phyloP scores from a whole-genome alignment of 2,113 vertebrate genomes.

The Chionodraco myersi region DNA sequence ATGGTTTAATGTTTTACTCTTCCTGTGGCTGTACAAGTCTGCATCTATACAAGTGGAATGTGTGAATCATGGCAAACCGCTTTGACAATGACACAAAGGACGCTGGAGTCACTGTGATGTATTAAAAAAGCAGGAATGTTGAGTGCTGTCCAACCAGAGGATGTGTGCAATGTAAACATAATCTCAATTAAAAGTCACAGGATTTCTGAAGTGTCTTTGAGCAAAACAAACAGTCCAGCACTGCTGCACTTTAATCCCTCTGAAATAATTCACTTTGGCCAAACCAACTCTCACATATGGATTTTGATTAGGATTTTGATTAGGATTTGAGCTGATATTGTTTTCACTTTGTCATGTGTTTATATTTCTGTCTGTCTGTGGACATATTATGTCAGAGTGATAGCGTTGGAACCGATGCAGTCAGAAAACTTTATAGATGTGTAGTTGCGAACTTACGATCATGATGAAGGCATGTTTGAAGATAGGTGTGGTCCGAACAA shows the following conservation, averaged over 20 bases:
- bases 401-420: too few species aligned
- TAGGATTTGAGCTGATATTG: too few species aligned
- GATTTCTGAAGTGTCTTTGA: conserved; percentile 41
- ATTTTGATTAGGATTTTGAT: neutral
- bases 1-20: conserved; percentile 72
- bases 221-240: conserved; percentile 23
- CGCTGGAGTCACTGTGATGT: conserved; percentile 1
- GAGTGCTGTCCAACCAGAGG: conserved; percentile 15
- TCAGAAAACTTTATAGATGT: too few species aligned
- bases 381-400: too few species aligned
- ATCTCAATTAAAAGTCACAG: conserved; percentile 13
- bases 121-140: conserved; percentile 35
- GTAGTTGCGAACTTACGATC: too few species aligned
- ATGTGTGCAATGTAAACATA: conserved; percentile 20
- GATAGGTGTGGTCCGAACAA: too few species aligned
- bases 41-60: conserved; percentile 58
- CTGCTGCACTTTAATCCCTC: conserved; percentile 4
- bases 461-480: too few species aligned
- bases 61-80: conserved; percentile 43
- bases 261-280: neutral
- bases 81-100: conserved; percentile 37
- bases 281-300: neutral
- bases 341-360: too few species aligned
- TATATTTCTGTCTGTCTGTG: too few species aligned
- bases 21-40: conserved; percentile 33